phyloP scores from a whole-genome alignment of 2,797 vertebrate genomes.

The Melanotaenia parkinsoni region DNA sequence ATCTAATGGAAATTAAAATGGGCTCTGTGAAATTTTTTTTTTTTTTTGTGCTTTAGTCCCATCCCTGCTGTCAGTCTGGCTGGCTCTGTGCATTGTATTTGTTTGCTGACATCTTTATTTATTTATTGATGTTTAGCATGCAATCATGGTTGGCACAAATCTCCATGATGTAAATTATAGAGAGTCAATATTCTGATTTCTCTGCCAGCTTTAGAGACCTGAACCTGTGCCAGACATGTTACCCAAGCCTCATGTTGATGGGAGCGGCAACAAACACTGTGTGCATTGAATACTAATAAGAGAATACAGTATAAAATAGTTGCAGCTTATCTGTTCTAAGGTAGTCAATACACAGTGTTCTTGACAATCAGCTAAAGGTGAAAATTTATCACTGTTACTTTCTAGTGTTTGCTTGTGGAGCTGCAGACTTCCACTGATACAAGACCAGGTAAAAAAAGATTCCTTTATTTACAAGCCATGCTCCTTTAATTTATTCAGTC shows the following conservation, averaged over 20 bases:
- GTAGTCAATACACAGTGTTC: conserved; percentile 28
- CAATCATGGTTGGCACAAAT: conserved; percentile 65
- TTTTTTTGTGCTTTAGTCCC: neutral
- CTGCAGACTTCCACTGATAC: neutral
- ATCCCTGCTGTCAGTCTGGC: conserved; percentile 34
- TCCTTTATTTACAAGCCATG: neutral
- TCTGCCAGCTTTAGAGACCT: conserved; percentile 61
- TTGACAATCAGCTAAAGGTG: conserved; percentile 32
- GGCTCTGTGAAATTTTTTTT: no score
- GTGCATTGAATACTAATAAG: conserved; percentile 55
- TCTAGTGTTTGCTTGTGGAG: conserved; percentile 18
- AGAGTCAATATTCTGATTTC: conserved; percentile 75
- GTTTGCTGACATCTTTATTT: conserved; percentile 76
- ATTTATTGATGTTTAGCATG: conserved; percentile 75
- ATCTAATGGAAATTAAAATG: conserved; percentile 14
- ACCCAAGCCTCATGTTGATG: conserved; percentile 65
- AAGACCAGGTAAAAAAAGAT: conserved; percentile 7
- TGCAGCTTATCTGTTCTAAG: conserved; percentile 30
- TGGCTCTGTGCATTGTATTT: conserved; percentile 52
- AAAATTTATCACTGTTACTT: conserved; percentile 32
- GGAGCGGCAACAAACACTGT: conserved; percentile 51
- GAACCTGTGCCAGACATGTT: conserved; percentile 70
- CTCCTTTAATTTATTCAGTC: no score
- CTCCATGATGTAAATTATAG: conserved; percentile 74
- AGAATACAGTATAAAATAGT: conserved; percentile 35